Base-by-base conservation (phyloP, 2,888 invertebrate genomes). In the Megastigmus dorsalis region DNA sequence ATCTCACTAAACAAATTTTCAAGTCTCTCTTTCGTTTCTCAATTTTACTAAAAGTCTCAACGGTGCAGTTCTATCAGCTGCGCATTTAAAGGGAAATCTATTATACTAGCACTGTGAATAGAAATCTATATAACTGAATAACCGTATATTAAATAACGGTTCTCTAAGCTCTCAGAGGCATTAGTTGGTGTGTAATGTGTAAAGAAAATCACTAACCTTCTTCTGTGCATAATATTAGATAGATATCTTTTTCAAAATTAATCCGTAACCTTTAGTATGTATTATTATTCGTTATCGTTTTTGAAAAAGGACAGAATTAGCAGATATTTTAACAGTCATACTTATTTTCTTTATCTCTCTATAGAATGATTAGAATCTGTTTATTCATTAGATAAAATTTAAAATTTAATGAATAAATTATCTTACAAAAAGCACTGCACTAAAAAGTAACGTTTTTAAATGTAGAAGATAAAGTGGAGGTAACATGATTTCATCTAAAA, bases 51-150 rank as follows among this genome's bases (percentile, higher is more conserved):
- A 63, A 30, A 23, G 65, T 38, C 30, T 60, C 60, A 67, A 62
- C 60, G 62, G 45, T 54, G 73, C 54, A 66, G 43, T 33, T 66
- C 43, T 60, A 26, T 67, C 26, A 43, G 55, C 67, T 73, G 66
- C 66, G 66, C 73, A 67, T 67, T 33, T 26, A 2, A 15, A 30
- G n/a, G n/a, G n/a, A 57, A 62, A 36, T 43, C 26, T 10, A 45
- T 36, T 41, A n/a, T n/a, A 41, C 38, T 13, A 18, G 41, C 15
- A 50, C 48, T 52, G 30, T 20, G 45, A 54, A 63, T 60, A 73
- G 18, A 73, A 26, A 48, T 45, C 45, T 62, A 55, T 18, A 52
- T 62, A 72, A 72, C 13, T 28, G 10, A 36, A 55, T 45, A 48
- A 20, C 5, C 7, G n/a, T 10, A 13, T 57, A 57, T 50, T 15